A percentile compares a stretch with the other conserved stretches of the same genome.
These are phyloP conservation scores for Aspidapion aeneum DNA, from an alignment of 2,888 invertebrate genomes.

Conservation along the genomic window DNA sequence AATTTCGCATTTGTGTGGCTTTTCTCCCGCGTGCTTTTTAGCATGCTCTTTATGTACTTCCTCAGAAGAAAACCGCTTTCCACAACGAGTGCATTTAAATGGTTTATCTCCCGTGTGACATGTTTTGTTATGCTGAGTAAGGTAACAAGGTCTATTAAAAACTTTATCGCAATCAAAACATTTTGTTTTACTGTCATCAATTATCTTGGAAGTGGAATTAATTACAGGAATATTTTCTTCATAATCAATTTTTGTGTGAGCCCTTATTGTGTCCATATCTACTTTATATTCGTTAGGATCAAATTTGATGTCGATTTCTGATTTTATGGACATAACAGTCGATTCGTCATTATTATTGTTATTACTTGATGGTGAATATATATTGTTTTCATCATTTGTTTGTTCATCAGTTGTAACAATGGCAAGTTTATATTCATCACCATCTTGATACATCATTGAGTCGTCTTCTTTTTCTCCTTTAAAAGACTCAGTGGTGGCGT, in stretches of 20 bases:
- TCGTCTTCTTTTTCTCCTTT: conserved; percentile 29
- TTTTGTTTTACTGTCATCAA: conserved; percentile 50
- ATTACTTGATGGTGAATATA: conserved; percentile 15
- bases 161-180: conserved; percentile 81
- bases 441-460: conserved; percentile 30
- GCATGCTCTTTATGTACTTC: conserved; percentile 69
- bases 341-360: conserved; percentile 25
- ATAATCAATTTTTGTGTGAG: conserved; percentile 42
- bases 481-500: conserved; percentile 15
- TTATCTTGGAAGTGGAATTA: conserved; percentile 36
- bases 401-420: conserved; percentile 43
- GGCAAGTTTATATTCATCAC: conserved; percentile 46
- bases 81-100: conserved; percentile 80
- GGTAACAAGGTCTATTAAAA: conserved; percentile 82
- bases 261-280: conserved; percentile 21
- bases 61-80: conserved; percentile 76
- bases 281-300: conserved; percentile 8
- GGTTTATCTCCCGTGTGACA: conserved; percentile 86
- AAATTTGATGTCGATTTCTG: conserved; percentile 21
- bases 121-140: conserved; percentile 88
- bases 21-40: conserved; percentile 69
- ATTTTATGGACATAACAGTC: conserved; percentile 22
- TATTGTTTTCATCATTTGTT: conserved; percentile 39
- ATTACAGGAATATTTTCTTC: conserved; percentile 40
- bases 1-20: conserved; percentile 80